A percentile compares a stretch with the other conserved stretches of the same genome.
Conservation (phyloP, 1,140 invertebrate genomes). For the Pteromalus puparum region DNA sequence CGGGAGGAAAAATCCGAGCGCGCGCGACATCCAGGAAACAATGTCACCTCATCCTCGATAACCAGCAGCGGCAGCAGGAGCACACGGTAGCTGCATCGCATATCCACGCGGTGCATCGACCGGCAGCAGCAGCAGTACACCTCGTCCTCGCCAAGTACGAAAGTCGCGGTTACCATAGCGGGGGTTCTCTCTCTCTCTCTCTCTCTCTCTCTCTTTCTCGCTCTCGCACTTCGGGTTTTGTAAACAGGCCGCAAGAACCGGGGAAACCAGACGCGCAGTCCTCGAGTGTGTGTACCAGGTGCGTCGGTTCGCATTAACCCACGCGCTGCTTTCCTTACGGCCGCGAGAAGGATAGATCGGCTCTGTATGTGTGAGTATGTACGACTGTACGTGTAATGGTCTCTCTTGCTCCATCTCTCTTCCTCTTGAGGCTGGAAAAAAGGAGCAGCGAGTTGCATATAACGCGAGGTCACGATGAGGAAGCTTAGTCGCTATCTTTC, state of each 20-base stretch:
- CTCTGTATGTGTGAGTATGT: neutral
- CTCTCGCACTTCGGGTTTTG: conserved; percentile 35
- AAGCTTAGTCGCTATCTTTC: conserved; percentile 17
- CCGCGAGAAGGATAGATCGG: conserved; percentile 22
- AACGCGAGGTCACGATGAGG: conserved; percentile 42
- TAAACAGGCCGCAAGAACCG: conserved; percentile 50
- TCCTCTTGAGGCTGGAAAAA: conserved; percentile 23
- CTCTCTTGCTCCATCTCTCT: conserved; percentile 11
- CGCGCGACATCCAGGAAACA: conserved; percentile 44
- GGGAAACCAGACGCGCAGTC: conserved; percentile 48
- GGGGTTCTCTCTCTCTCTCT: conserved; percentile 22
- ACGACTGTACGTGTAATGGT: conserved; percentile 1
- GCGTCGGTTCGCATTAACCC: conserved; percentile 45
- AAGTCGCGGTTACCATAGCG: conserved; percentile 48
- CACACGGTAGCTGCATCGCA: neutral
- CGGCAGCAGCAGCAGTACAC: conserved; percentile 20
- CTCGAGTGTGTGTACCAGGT: conserved; percentile 35
- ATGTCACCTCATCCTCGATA: conserved; percentile 41
- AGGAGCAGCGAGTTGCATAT: conserved; percentile 21
- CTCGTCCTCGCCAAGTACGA: conserved; percentile 51
- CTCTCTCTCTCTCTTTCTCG: conserved; percentile 24
- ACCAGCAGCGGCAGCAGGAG: neutral
- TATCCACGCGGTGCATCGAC: conserved; percentile 46
- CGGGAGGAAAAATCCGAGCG: neutral
- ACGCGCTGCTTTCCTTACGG: conserved; percentile 43